Conservation (phyloP, 2,113 vertebrate genomes). For the Aplodontia rufa region DNA sequence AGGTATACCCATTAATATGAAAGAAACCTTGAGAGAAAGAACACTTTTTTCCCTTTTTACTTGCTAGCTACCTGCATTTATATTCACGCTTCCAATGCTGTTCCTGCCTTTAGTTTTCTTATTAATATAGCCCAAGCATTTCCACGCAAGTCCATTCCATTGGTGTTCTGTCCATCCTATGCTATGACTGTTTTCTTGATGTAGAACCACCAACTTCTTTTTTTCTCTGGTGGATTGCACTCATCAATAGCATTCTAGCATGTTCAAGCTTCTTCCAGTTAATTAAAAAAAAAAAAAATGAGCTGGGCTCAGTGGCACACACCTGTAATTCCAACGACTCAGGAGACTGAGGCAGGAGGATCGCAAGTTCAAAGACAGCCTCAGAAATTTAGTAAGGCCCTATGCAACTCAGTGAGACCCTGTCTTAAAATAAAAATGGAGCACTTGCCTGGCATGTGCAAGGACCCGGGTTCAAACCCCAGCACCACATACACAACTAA, state of each 20-base stretch:
- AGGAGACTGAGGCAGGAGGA: too few relatives aligned
- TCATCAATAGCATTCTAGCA: not conserved
- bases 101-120: not conserved
- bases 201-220: not conserved
- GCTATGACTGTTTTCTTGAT: not conserved
- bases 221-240: not conserved
- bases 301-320: too few relatives aligned
- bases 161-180: not conserved
- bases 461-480: too few relatives aligned
- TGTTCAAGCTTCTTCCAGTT: not conserved
- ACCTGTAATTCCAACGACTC: too few relatives aligned
- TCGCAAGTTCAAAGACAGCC: too few relatives aligned
- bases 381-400: too few relatives aligned
- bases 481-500: too few relatives aligned
- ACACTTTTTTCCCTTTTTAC: not conserved
- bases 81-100: not conserved
- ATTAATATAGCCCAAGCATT: not conserved
- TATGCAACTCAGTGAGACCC: too few relatives aligned
- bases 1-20: not conserved
- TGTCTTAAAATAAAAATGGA: too few relatives aligned
- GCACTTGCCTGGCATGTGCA: too few relatives aligned
- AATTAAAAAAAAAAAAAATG: not conserved
- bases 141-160: not conserved
- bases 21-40: slow-evolving; percentile 23
- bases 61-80: not conserved